These are phyloP conservation scores for Mesoligia furuncula DNA, from an alignment of 2,888 invertebrate species.

Conservation along the genomic window DNA sequence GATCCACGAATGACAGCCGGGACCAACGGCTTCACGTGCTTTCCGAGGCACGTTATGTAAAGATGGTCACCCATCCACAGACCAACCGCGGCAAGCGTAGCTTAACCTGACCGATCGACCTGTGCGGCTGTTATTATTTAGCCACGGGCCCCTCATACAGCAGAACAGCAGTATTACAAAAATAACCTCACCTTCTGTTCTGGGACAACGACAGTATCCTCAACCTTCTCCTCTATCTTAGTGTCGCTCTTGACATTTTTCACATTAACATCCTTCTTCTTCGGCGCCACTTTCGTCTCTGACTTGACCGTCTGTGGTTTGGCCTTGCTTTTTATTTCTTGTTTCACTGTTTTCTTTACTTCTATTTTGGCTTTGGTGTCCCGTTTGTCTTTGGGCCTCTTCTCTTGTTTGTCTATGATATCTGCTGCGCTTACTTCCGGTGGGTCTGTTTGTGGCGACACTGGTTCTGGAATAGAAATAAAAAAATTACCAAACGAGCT, in stretches of 20 bases:
- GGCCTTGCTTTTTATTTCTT: conserved; percentile 53
- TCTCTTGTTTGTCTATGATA: conserved; percentile 62
- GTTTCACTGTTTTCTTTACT: conserved; percentile 66
- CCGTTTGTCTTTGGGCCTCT: conserved; percentile 71
- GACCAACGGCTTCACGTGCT: no score
- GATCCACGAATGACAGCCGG: no score
- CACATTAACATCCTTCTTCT: conserved; percentile 70
- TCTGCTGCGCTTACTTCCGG: conserved; percentile 85
- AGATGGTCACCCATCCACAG: no score
- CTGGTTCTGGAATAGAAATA: conserved; percentile 68
- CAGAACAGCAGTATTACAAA: neutral
- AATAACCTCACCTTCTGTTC: conserved; percentile 67
- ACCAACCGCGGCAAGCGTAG: no score
- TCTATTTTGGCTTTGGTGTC: conserved; percentile 65
- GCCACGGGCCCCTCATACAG: no score
- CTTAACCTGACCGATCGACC: no score
- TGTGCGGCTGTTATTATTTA: no score
- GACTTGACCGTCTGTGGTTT: conserved; percentile 61
- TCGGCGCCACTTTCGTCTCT: conserved; percentile 67
- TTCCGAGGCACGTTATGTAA: no score
- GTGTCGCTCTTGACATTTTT: conserved; percentile 73
- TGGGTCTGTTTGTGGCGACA: conserved; percentile 75
- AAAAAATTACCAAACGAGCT: neutral
- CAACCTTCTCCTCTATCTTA: conserved; percentile 70
- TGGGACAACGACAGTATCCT: conserved; percentile 47